These are phyloP conservation scores for Apodemus speciosus DNA, from an alignment of 2,113 vertebrate genomes.

Conservation along the genomic window DNA sequence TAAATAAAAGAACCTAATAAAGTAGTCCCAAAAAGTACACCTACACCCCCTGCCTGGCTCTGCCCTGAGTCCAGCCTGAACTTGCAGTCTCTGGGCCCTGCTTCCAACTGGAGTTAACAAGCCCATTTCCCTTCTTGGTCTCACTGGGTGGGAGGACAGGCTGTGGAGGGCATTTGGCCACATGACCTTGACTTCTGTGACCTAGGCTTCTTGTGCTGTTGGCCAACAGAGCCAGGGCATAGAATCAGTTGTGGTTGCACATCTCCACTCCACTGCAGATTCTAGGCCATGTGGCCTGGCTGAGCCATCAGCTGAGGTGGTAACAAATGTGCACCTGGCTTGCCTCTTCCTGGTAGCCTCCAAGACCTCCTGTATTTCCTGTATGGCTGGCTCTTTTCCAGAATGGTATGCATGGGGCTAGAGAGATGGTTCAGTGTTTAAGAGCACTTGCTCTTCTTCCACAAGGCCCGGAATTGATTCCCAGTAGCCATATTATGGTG, in stretches of 20 bases:
- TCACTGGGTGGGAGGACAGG: background rate
- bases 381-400: background rate
- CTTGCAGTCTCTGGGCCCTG: background rate
- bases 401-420: background rate
- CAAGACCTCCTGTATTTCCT: background rate
- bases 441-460: background rate
- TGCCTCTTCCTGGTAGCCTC: conserved; percentile 76
- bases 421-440: background rate
- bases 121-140: background rate
- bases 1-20: too few relatives aligned
- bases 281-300: conserved; percentile 91
- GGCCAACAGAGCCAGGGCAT: background rate
- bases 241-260: background rate
- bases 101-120: conserved; percentile 43
- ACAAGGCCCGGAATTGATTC: background rate
- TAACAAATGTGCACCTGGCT: conserved; percentile 85
- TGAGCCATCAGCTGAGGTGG: conserved; percentile 88
- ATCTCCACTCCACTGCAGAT: conserved; percentile 58
- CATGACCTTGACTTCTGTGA: background rate
- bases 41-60: background rate
- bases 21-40: too few relatives aligned
- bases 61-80: background rate
- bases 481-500: background rate
- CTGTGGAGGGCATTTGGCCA: background rate
- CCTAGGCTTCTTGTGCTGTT: background rate